Base-by-base conservation (phyloP, 1,140 invertebrate genomes). In the Doryteuthis pealeii region DNA sequence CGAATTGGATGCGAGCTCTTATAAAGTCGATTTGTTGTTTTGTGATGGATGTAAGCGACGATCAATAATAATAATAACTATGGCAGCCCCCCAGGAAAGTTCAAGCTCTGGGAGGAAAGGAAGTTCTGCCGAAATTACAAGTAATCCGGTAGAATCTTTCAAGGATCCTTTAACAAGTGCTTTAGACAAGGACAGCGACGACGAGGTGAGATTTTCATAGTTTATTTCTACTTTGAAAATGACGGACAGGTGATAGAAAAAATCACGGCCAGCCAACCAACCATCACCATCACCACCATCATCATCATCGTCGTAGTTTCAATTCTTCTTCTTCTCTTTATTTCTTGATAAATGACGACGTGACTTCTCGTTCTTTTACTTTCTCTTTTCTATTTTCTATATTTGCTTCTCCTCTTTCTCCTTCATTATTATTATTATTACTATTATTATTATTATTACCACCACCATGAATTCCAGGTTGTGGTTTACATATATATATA, bases 101-200 rank as follows among this genome's bases (percentile, higher is more conserved):
- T n/a, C 30, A 49, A 74, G 58, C 49, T 67, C 67, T 70, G 58
- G 45, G 68, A 45, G 45, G 68, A 77, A 77, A 72, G 70, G 54
- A n/a, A 31, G 70, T 31, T 40, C 67, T 28, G 28, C 45, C 1
- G 71, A 72, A 65, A 72, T 70, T 65, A 69, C 28, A 26, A 49
- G 54, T 15, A 58, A 66, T 30, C 79, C 82, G 33, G 80, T 78
- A 43, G 77, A 81, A 28, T 73, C 73, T 15, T 85, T 85, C 66
- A 83, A 80, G 77, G 84, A 85, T 75, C 84, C 84, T 18, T 74
- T 85, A 14, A 80, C 83, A 73, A 84, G 81, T 69, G 79, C 81
- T 74, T 70, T 84, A 12, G 84, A 84, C 72, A 79, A 74, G 65
- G 78, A 83, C 22, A 84, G 80, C 75, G 84, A 85, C 54, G 84